Evolutionary conservation across 1,140 invertebrate genomes (phyloP).

Genomic region (Drosophila persimilis): DNA sequence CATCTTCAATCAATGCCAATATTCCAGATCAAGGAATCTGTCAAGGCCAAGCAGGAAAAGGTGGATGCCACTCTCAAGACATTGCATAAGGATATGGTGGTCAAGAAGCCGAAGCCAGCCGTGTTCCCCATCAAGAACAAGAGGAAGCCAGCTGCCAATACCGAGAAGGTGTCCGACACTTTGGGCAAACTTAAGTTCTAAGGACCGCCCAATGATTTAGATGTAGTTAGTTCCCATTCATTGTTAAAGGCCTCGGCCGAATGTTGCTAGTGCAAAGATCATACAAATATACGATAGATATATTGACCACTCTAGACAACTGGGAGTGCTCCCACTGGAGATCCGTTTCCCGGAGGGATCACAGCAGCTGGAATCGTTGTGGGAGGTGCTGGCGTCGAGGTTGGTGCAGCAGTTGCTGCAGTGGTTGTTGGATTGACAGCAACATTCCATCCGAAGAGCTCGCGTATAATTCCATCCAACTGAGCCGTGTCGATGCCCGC

Average conservation of each 20-base stretch:
- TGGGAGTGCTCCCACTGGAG: slow-evolving; percentile 13
- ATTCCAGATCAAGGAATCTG: slow-evolving; percentile 72
- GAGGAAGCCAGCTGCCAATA: slow-evolving; percentile 68
- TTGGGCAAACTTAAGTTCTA: slow-evolving; percentile 77
- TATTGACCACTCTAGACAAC: slow-evolving; percentile 24
- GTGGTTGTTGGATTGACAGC: slow-evolving; percentile 38
- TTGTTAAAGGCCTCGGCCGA: slow-evolving; percentile 20
- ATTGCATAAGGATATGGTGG: slow-evolving; percentile 78
- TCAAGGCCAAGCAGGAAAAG: slow-evolving; percentile 79
- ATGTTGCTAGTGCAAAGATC: slow-evolving; percentile 44
- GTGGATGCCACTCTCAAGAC: slow-evolving; percentile 71
- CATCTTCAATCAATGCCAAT: neutral
- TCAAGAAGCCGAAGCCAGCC: slow-evolving; percentile 71
- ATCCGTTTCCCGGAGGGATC: slow-evolving; percentile 26
- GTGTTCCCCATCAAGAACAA: slow-evolving; percentile 59
- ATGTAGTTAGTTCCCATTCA: slow-evolving; percentile 40
- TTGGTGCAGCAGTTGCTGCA: slow-evolving; percentile 1
- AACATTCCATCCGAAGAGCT: slow-evolving; percentile 62
- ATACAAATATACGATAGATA: slow-evolving; percentile 60
- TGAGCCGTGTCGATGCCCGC: slow-evolving; percentile 58
- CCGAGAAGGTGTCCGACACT: slow-evolving; percentile 70
- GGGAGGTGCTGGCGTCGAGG: slow-evolving; percentile 14
- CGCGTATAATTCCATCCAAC: slow-evolving; percentile 64
- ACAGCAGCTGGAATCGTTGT: slow-evolving; percentile 49
- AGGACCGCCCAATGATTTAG: slow-evolving; percentile 17